Percentiles rank a stretch among this genome's conserved stretches.
phyloP scores from a whole-genome alignment of 2,888 invertebrate species.

The Bibio marci region DNA sequence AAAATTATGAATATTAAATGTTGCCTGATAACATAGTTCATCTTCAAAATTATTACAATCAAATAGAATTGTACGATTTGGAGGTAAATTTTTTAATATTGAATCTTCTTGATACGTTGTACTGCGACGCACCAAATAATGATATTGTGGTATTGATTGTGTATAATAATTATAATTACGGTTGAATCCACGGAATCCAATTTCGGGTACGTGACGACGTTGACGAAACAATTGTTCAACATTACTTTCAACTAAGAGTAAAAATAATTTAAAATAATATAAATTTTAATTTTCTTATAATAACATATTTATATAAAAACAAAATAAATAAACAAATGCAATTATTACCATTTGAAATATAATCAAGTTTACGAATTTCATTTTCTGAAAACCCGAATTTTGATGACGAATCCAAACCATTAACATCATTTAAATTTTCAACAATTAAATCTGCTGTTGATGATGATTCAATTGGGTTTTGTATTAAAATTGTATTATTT shows the following conservation, averaged over 20 bases:
- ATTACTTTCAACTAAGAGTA: no score
- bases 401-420: no score
- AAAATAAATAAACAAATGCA: no score
- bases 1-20: slow-evolving; percentile 22
- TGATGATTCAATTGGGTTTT: slow-evolving; percentile 14
- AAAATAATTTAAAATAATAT: no score
- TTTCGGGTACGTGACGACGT: not conserved
- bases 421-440: slow-evolving; percentile 10
- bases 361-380: no score
- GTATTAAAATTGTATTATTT: slow-evolving; percentile 21
- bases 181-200: not conserved
- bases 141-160: slow-evolving; percentile 1
- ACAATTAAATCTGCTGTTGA: not conserved
- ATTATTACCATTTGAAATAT: no score
- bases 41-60: slow-evolving; percentile 21
- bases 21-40: slow-evolving; percentile 22
- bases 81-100: slow-evolving; percentile 15
- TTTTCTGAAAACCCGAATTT: no score
- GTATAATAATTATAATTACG: no score
- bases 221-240: no score
- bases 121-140: slow-evolving; percentile 3
- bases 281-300: no score
- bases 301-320: no score
- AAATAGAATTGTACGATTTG: slow-evolving; percentile 28
- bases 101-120: slow-evolving; percentile 5